These are phyloP conservation scores for Trypoxylus dichotomus DNA, from an alignment of 1,140 invertebrate genomes.

Conservation along the genomic window DNA sequence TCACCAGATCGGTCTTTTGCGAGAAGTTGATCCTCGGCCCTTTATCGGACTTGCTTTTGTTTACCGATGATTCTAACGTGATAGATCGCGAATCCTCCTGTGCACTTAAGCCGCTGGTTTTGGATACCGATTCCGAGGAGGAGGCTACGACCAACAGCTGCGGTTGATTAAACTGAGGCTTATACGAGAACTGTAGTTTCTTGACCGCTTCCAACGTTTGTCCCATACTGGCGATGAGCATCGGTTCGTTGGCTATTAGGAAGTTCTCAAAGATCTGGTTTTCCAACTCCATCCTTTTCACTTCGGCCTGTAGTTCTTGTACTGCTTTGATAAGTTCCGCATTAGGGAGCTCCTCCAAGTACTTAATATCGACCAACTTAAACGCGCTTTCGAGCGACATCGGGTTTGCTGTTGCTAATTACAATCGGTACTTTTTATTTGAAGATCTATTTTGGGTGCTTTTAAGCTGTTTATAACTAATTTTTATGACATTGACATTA, in stretches of 20 bases:
- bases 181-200: not conserved
- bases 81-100: not conserved
- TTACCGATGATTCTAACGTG: not conserved
- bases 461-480: slow-evolving; percentile 24
- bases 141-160: not conserved
- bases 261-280: slow-evolving; percentile 41
- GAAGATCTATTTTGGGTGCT: not conserved
- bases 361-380: not conserved
- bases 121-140: not conserved
- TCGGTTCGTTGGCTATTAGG: slow-evolving; percentile 40
- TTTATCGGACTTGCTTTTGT: not conserved
- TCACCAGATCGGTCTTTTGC: slow-evolving; percentile 45
- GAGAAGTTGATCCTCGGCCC: slow-evolving; percentile 40
- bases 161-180: not conserved
- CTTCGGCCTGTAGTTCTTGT: slow-evolving; percentile 33
- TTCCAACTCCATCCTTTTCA: slow-evolving; percentile 38
- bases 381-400: not conserved
- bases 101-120: not conserved
- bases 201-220: slow-evolving; percentile 10
- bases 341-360: slow-evolving; percentile 18
- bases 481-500: slow-evolving; percentile 29
- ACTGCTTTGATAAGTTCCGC: slow-evolving; percentile 36
- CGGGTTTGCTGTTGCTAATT: not conserved
- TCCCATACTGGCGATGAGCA: not conserved
- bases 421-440: too few relatives aligned